Conservation (phyloP, 2,797 vertebrate species). For the Peromyscus eremicus region DNA sequence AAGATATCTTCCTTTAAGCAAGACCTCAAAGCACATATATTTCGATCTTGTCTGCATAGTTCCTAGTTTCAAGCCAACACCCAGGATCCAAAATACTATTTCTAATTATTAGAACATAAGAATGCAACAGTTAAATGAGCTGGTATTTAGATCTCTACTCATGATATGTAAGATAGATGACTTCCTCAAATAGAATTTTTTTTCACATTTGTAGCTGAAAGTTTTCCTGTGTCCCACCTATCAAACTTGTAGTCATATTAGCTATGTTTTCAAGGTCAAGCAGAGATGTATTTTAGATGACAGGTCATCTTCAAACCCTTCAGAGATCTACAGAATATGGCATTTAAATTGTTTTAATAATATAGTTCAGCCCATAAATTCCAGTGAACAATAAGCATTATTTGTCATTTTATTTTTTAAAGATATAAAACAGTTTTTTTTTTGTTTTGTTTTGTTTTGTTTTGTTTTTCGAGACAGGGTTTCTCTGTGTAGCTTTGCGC, state of each 20-base stretch:
- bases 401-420: not conserved
- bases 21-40: not conserved
- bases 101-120: not conserved
- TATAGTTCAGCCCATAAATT: not conserved
- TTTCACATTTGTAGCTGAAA: too few species aligned
- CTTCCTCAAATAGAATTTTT: not conserved
- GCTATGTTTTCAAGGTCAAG: too few species aligned
- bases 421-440: not conserved
- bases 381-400: not conserved
- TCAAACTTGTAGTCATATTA: too few species aligned
- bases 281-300: too few species aligned
- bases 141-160: not conserved
- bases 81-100: not conserved
- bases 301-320: too few species aligned
- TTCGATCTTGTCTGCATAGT: not conserved
- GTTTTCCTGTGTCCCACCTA: too few species aligned
- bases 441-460: not conserved
- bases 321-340: too few species aligned
- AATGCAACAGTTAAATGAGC: not conserved
- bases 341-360: too few species aligned
- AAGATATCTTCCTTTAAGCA: not conserved
- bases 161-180: not conserved
- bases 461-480: too few species aligned
- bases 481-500: too few species aligned
- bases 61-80: not conserved